Conservation (phyloP, 2,888 invertebrate genomes). For the Drosophila borborema region DNA sequence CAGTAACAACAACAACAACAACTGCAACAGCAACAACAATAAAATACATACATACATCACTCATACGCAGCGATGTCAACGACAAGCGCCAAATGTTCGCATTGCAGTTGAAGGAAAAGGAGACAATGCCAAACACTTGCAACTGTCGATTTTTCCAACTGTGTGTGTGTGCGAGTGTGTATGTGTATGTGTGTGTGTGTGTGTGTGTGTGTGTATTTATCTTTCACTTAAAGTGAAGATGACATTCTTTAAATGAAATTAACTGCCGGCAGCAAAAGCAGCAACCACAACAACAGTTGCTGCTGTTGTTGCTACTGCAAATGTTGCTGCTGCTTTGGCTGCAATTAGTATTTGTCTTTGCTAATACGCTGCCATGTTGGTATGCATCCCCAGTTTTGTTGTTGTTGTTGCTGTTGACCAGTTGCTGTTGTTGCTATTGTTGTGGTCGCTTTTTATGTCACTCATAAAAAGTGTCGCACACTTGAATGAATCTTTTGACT, state of each 20-base stretch:
- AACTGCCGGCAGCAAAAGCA: slow-evolving; percentile 72
- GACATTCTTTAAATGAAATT: slow-evolving; percentile 85
- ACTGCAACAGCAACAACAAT: slow-evolving; percentile 26
- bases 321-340: slow-evolving; percentile 72
- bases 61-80: slow-evolving; percentile 63
- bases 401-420: slow-evolving; percentile 33
- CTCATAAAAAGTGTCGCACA: slow-evolving; percentile 79
- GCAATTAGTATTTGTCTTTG: slow-evolving; percentile 82
- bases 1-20: slow-evolving; percentile 23
- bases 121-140: slow-evolving; percentile 64
- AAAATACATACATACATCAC: slow-evolving; percentile 60
- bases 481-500: slow-evolving; percentile 70
- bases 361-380: slow-evolving; percentile 81
- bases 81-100: slow-evolving; percentile 55
- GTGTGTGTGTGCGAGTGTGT: slow-evolving; percentile 3
- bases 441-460: slow-evolving; percentile 56
- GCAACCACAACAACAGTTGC: slow-evolving; percentile 36
- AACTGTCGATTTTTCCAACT: slow-evolving; percentile 57
- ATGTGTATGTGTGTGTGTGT: slow-evolving; percentile 37
- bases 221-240: slow-evolving; percentile 85
- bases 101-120: slow-evolving; percentile 61
- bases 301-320: slow-evolving; percentile 37
- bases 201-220: slow-evolving; percentile 70
- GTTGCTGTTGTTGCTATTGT: slow-evolving; percentile 46
- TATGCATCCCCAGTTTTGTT: slow-evolving; percentile 68